Base-by-base conservation (phyloP, 2,888 invertebrate genomes). In the Sepiola atlantica region DNA sequence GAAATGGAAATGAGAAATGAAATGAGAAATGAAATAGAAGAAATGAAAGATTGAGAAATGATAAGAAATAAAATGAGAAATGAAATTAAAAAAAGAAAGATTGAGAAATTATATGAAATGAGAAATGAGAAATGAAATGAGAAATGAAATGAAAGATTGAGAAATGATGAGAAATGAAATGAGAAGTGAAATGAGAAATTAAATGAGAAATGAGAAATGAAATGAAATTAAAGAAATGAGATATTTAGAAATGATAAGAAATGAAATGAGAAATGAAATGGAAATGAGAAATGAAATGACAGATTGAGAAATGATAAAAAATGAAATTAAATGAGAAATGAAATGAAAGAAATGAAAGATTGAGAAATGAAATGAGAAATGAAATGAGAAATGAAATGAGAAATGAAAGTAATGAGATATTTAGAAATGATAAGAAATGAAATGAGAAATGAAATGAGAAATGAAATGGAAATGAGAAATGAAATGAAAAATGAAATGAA, bases 11-110 rank as follows among this genome's bases (percentile, higher is more conserved):
- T 3, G 61, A 77, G 32, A 12, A 92, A 35, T 77, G 61, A 61
- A 35, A 45, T 28, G 35, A 18, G 21, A 61, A 61, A 35, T 21
- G 55, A 92, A 28, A 92, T 16, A 94, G 14, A 92, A 32, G 61
- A 24, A 35, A 24, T 4, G 21, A 92, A 61, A 92, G 35, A 94
- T 28, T 91, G 91, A 94, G 61, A 92, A 91, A 94, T 35, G 94
- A 91, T 91, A 54, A 94, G 55, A 91, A 54, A 94, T 91, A 94
- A 16, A 94, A 61, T 92, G 61, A 92, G 61, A n/a, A n/a, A n/a
- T n/a, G n/a, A n/a, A n/a, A n/a, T n/a, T n/a, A n/a, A n/a, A n/a
- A n/a, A n/a, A n/a, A 92, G 54, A 90, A 55, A 54, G 35, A 94
- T 35, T 12, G 35, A 91, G 93, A 32, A n/a, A 94, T 55, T 57